These are phyloP conservation scores for Griposia aprilina DNA, from an alignment of 2,888 invertebrate genomes.

Conservation along the genomic window DNA sequence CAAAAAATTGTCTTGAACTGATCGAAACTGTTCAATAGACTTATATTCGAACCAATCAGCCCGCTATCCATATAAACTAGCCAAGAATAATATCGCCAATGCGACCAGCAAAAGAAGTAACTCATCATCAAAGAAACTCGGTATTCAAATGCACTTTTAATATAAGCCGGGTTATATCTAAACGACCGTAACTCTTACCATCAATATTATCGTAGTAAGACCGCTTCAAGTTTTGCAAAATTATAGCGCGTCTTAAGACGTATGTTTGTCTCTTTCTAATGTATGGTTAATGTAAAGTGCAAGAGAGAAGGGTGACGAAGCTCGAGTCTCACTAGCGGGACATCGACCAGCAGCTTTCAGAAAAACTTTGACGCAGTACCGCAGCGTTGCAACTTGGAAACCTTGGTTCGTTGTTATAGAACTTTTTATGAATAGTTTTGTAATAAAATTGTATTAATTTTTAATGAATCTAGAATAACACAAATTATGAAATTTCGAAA, in stretches of 20 bases:
- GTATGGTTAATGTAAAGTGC: constrained; percentile 69
- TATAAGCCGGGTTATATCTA: constrained; percentile 78
- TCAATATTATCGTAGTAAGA: constrained; percentile 84
- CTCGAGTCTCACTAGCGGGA: constrained; percentile 88
- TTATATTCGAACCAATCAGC: constrained; percentile 79
- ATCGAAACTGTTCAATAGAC: constrained; percentile 75
- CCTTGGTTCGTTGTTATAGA: constrained; percentile 30
- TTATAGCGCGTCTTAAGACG: constrained; percentile 70
- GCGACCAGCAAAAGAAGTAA: constrained; percentile 69
- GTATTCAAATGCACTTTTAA: constrained; percentile 69
- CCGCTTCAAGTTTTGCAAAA: constrained; percentile 88
- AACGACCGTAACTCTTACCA: constrained; percentile 84
- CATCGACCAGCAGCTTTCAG: constrained; percentile 91
- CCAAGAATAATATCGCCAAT: constrained; percentile 76
- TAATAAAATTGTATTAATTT: not conserved
- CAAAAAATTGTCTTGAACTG: constrained; percentile 66
- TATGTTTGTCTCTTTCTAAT: constrained; percentile 77
- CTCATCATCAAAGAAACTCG: constrained; percentile 59
- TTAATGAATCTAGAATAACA: not conserved
- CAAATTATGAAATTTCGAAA: not conserved
- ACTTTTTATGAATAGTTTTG: constrained; percentile 18
- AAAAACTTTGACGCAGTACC: constrained; percentile 81
- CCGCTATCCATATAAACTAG: constrained; percentile 78
- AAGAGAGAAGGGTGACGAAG: constrained; percentile 79
- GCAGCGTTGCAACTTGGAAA: constrained; percentile 81